Evolutionary conservation across 2,888 invertebrate species (phyloP), one percentile per base, ranked within the genome.

Genomic region (Rambutsinella grinnellia): DNA sequence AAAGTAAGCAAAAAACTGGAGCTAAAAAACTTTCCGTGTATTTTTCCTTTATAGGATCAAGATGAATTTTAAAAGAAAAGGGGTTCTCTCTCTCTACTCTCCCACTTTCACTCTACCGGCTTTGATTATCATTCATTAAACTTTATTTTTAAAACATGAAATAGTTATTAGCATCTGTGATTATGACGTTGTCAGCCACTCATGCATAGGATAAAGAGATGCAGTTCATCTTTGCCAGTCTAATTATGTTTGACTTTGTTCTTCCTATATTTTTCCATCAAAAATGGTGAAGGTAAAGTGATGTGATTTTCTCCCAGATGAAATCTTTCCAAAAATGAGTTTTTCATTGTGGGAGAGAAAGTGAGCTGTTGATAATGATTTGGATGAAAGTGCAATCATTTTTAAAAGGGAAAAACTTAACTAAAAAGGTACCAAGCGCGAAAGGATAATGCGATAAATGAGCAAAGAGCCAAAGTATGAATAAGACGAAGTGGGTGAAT

Each of bases 221-320:
- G 13, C 36, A 5, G 6, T 36, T 36, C 36, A 36, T 36, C 36
- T 36, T 13, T 36, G 6, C 5, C 5, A 36, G 36, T 71, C 66
- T 74, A 74, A 74, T 74, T 74, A 74, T 74, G 51, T 74, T 74
- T 74, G 74, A 74, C 74, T 74, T 74, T 53, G 66, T 21, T 63
- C 47, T 8, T 36, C 36, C 5, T 36, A 5, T 36, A 5, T n/a
- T n/a, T 5, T 36, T 36, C 36, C 36, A 36, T 5, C 36, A 13
- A 36, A 13, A 36, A 13, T 36, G 13, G n/a, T 13, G 36, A 36
- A 13, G 13, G 36, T 36, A 13, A 36, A 13, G 36, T 13, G 65
- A 72, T 58, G 36, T 72, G 72, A 72, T 72, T 72, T 60, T 49
- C n/a, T 49, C 49, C n/a, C 49, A 49, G n/a, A 5, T 13, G 36